phyloP scores from a whole-genome alignment of 2,113 vertebrate species.

The Nestor notabilis region DNA sequence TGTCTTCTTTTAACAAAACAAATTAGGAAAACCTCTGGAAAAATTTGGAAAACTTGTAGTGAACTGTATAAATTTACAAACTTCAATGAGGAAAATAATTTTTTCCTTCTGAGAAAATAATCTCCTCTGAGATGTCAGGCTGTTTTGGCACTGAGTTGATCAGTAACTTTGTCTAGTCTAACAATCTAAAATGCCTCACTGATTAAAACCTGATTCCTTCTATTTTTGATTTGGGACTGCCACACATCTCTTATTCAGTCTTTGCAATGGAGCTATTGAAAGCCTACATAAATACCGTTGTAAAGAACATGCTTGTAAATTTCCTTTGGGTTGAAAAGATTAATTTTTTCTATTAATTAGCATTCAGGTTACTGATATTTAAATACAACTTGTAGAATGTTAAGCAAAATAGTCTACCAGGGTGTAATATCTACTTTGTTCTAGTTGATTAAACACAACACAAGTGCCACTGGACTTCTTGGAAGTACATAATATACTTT shows the following conservation, averaged over 20 bases:
- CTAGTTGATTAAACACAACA: conserved; percentile 61
- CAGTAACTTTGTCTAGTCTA: not conserved
- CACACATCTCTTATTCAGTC: not conserved
- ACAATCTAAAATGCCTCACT: not conserved
- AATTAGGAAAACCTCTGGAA: not conserved
- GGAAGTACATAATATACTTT: conserved; percentile 54
- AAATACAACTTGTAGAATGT: conserved; percentile 46
- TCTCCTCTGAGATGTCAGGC: not conserved
- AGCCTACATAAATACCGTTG: conserved; percentile 50
- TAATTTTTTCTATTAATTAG: conserved; percentile 60
- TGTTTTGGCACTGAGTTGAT: not conserved
- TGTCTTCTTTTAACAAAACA: not conserved
- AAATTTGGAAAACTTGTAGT: not conserved
- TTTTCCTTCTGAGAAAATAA: not conserved
- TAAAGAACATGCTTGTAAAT: conserved; percentile 62
- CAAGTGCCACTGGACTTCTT: conserved; percentile 54
- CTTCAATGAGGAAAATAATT: not conserved
- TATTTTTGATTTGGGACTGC: conserved; percentile 6
- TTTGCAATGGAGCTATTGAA: conserved; percentile 8
- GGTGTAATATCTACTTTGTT: conserved; percentile 54
- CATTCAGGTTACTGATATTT: conserved; percentile 42
- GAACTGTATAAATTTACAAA: not conserved
- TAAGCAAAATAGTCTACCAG: conserved; percentile 59
- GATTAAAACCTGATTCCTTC: conserved; percentile 9
- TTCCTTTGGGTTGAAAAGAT: conserved; percentile 68